Conservation (phyloP, 2,797 vertebrate genomes). For the Limosa lapponica region DNA sequence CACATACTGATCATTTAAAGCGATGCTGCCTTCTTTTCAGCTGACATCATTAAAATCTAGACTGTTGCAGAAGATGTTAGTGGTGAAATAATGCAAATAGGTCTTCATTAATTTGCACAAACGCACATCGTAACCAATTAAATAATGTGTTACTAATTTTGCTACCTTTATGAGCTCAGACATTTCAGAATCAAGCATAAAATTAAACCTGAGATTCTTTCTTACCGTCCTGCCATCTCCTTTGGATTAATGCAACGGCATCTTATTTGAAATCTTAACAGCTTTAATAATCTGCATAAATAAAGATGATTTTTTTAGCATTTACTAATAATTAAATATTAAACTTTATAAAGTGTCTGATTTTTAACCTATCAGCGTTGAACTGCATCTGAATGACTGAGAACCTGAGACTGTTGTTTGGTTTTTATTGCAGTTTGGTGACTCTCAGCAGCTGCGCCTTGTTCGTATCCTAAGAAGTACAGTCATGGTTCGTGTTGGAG, state of each 20-base stretch:
- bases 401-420: conserved; percentile 44
- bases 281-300: conserved; percentile 66
- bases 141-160: conserved; percentile 60
- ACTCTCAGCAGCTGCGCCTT: conserved; percentile 96
- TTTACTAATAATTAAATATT: conserved; percentile 76
- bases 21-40: not conserved
- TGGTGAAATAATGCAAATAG: not conserved
- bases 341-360: conserved; percentile 29
- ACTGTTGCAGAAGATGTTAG: not conserved
- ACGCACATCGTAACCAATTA: not conserved
- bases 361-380: conserved; percentile 31
- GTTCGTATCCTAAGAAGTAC: conserved; percentile 97
- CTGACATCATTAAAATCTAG: not conserved
- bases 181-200: conserved; percentile 42
- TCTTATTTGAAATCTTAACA: conserved; percentile 66
- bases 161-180: conserved; percentile 43
- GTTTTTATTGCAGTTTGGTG: conserved; percentile 88
- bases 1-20: not conserved
- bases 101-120: conserved; percentile 45
- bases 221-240: conserved; percentile 49
- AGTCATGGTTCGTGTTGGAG: conserved; percentile 98
- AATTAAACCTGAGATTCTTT: conserved; percentile 55
- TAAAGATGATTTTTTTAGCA: conserved; percentile 42
- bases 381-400: not conserved
- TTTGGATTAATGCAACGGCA: conserved; percentile 69